Evolutionary conservation across 2,113 vertebrate genomes (phyloP), one percentile per base, ranked within the genome.

Genomic region (Pterocles burchelli): DNA sequence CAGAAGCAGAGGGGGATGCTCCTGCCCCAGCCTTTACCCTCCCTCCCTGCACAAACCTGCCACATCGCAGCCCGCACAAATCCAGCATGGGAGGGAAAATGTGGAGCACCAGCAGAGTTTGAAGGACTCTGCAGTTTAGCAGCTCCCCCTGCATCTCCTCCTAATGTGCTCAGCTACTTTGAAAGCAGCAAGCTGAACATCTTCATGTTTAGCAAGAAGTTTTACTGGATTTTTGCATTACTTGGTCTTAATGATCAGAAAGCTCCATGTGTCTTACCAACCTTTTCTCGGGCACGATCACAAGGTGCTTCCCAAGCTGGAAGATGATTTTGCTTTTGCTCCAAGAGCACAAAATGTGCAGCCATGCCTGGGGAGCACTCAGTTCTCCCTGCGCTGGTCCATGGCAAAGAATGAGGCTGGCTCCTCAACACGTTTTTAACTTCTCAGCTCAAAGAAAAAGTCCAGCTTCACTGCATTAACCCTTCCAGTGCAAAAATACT

Each of bases 61-160:
- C 46, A 43, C 45, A 62, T 34, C 59, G 21, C 48, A 86, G 51
- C 13, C 48, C 2, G 10, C 36, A 38, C 33, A 46, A 66, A 85
- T 36, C 6, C 0, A 0, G 66, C 0, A 0, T 38, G 46, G 77
- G 74, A 87, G 58, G 29, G 71, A 89, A 59, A 0, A 3, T 0
- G 2, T 17, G 29, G 41, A 65, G 43, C 66, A 63, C 41, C 78
- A 67, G 38, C 22, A 38, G 86, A 76, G 46, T 16, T 34, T 7
- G 4, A 55, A 77, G 59, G 45, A 59, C 58, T 72, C 29, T 83
- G 51, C 62, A 83, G 81, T 46, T 86, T 26, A 80, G 83, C 79
- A 73, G 45, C 76, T 83, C 58, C 71, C 63, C 67, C 65, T 41
- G 63, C 54, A 49, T 46, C 77, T 78, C 70, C 73, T 59, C 63